Percentiles rank a stretch among this genome's conserved stretches.
phyloP scores from a whole-genome alignment of 2,113 vertebrate genomes.

The Psilopsiagon aymara region DNA sequence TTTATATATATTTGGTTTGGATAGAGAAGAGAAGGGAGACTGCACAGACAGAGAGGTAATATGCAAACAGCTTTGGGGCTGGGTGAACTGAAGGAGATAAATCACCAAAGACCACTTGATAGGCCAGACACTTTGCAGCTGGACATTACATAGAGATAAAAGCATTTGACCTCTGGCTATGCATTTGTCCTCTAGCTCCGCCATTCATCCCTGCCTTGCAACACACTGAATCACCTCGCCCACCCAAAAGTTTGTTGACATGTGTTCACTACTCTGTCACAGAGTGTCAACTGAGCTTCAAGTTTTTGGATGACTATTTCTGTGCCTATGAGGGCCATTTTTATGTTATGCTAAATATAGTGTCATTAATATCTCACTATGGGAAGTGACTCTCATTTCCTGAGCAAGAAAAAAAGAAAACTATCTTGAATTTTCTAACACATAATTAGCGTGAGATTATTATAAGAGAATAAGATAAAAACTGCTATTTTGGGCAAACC shows the following conservation, averaged over 20 bases:
- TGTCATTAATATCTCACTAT: conserved; percentile 27
- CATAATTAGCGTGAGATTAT: conserved; percentile 42
- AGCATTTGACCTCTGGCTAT: rapidly evolving
- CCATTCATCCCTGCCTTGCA: not conserved
- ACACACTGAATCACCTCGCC: not conserved
- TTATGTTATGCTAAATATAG: conserved; percentile 12
- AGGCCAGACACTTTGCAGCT: not conserved
- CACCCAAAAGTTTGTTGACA: not conserved
- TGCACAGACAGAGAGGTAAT: not conserved
- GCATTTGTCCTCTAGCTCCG: not conserved
- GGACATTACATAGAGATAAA: not conserved
- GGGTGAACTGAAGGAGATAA: not conserved
- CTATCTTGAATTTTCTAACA: conserved; percentile 6
- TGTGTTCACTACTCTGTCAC: not conserved
- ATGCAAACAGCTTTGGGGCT: not conserved
- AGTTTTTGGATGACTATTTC: conserved; percentile 7
- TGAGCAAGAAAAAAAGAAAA: not conserved
- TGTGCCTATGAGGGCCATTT: not conserved
- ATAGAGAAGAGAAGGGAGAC: not conserved
- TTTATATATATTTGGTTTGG: not conserved
- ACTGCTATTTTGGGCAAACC: conserved; percentile 31
- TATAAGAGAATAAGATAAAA: conserved; percentile 27
- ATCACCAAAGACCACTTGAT: not conserved
- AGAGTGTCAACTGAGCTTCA: not conserved
- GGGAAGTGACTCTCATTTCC: conserved; percentile 35